Conservation (phyloP, 2,113 vertebrate species). For the Thermophis baileyi region DNA sequence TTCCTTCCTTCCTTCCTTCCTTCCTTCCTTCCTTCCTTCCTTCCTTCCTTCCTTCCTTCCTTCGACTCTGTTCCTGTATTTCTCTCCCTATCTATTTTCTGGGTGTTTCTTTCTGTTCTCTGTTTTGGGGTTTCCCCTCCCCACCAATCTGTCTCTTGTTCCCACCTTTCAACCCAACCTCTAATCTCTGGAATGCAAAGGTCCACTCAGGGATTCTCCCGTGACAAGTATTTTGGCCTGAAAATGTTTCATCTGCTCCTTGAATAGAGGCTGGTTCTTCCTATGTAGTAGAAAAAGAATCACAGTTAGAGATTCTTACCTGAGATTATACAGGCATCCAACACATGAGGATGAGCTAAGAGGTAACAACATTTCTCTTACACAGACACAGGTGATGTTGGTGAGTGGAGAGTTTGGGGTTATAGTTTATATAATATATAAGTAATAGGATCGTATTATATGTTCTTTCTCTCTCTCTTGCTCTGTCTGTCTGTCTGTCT, state of each 20-base stretch:
- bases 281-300: background rate
- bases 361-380: no score
- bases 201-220: background rate
- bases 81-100: background rate
- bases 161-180: background rate
- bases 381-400: background rate
- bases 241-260: background rate
- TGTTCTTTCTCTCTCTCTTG: no score
- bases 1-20: no score
- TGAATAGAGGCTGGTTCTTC: no score
- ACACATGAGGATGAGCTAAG: background rate
- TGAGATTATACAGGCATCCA: background rate
- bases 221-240: background rate
- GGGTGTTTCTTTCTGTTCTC: no score
- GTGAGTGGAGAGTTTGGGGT: no score
- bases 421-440: no score
- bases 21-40: no score
- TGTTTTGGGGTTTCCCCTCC: background rate
- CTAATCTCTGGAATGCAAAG: background rate
- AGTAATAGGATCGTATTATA: no score
- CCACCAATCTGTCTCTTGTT: background rate
- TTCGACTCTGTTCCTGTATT: no score
- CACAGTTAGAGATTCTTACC: background rate
- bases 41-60: no score
- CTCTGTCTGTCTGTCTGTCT: no score